Evolutionary conservation across 2,797 vertebrate genomes (phyloP).

Genomic region (Todus mexicanus): DNA sequence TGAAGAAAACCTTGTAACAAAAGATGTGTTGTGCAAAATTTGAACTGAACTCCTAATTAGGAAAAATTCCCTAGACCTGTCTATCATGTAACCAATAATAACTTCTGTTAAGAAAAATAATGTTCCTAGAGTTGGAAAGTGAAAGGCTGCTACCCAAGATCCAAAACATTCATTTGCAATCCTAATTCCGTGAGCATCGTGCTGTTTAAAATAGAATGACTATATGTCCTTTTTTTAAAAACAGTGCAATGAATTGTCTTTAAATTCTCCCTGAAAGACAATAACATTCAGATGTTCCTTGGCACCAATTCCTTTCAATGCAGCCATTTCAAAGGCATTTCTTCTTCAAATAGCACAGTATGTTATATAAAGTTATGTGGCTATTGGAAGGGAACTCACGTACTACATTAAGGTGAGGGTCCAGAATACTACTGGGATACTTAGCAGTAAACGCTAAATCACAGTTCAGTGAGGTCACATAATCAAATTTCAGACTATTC

Average conservation of each 20-base stretch:
- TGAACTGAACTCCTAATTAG: not conserved
- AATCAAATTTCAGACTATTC: slow-evolving; percentile 50
- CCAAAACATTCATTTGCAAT: slow-evolving; percentile 6
- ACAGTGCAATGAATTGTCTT: slow-evolving; percentile 23
- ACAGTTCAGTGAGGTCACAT: slow-evolving; percentile 56
- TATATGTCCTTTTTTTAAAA: not conserved
- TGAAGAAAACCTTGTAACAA: not conserved
- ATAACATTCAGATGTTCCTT: slow-evolving; percentile 65
- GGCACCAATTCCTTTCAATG: slow-evolving; percentile 63
- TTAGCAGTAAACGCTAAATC: slow-evolving; percentile 73
- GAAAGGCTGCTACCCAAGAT: slow-evolving; percentile 33
- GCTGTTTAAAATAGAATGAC: slow-evolving; percentile 36
- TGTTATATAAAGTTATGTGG: slow-evolving; percentile 7
- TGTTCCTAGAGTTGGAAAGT: slow-evolving; percentile 16
- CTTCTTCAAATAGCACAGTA: slow-evolving; percentile 34
- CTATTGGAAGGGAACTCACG: slow-evolving; percentile 39
- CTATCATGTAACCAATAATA: slow-evolving; percentile 18
- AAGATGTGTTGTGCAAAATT: not conserved
- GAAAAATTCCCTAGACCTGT: not conserved
- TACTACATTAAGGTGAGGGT: slow-evolving; percentile 12
- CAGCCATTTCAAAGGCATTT: slow-evolving; percentile 74
- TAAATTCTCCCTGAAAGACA: slow-evolving; percentile 32
- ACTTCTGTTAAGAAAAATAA: not conserved
- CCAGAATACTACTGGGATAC: not conserved
- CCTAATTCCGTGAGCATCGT: slow-evolving; percentile 4